A percentile compares a stretch with the other conserved stretches of the same genome.
These are phyloP conservation scores for Serrognathus titanus DNA, from an alignment of 2,888 invertebrate species.

Conservation along the genomic window DNA sequence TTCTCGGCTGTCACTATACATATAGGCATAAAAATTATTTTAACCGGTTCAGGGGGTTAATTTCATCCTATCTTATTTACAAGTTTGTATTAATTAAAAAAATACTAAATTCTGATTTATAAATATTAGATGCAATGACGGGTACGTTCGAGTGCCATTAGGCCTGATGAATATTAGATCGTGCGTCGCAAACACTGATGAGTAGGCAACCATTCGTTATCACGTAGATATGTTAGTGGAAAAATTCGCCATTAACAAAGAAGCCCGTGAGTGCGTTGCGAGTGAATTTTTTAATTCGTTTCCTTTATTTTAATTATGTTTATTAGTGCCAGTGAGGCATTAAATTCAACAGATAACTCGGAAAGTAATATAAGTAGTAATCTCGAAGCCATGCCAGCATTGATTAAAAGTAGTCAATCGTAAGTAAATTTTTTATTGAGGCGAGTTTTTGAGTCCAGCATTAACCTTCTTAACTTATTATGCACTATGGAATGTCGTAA, in stretches of 20 bases:
- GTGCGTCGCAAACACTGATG: not conserved
- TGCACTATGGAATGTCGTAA: too few relatives aligned
- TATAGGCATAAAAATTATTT: too few relatives aligned
- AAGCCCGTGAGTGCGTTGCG: constrained; percentile 14
- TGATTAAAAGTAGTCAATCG: constrained; percentile 45
- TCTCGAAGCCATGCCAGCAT: constrained; percentile 48
- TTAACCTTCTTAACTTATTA: too few relatives aligned
- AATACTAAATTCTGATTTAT: constrained; percentile 2
- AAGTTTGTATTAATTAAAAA: too few relatives aligned
- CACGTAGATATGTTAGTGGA: constrained; percentile 19
- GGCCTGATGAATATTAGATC: constrained; percentile 1
- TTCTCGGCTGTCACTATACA: too few relatives aligned
- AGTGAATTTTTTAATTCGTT: constrained; percentile 24
- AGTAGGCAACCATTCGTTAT: constrained; percentile 14
- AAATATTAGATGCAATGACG: not conserved
- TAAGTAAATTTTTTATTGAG: constrained; percentile 33
- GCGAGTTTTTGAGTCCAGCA: too few relatives aligned
- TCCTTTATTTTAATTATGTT: constrained; percentile 48
- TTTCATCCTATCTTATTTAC: too few relatives aligned
- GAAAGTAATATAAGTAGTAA: constrained; percentile 39
- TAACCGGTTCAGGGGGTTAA: too few relatives aligned
- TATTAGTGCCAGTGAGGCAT: constrained; percentile 48
- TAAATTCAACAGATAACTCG: constrained; percentile 42
- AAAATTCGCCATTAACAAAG: constrained; percentile 24
- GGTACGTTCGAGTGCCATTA: not conserved